Evolutionary conservation across 2,888 invertebrate genomes (phyloP).

Genomic region (Onchidella celtica): DNA sequence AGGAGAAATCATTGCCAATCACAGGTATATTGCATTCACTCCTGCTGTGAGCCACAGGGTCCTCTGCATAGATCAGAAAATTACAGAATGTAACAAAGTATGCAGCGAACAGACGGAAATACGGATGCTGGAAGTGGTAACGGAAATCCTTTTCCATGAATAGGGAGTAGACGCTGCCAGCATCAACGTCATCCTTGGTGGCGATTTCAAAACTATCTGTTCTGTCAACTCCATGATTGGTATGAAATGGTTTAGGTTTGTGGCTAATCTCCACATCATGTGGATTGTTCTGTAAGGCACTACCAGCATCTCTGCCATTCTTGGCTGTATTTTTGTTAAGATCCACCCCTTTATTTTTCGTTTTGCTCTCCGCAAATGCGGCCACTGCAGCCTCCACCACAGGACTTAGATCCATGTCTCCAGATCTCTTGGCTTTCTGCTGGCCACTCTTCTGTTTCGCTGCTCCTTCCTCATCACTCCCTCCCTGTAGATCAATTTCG

Average conservation of each 20-base stretch:
- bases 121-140: constrained; percentile 82
- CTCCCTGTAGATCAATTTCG: background rate
- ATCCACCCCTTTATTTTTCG: background rate
- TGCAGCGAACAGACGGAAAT: constrained; percentile 81
- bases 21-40: constrained; percentile 82
- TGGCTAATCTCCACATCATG: background rate
- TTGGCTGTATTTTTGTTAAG: constrained; percentile 17
- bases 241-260: background rate
- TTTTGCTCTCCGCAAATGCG: background rate
- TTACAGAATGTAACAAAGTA: constrained; percentile 82
- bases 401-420: background rate
- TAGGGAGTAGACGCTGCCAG: constrained; percentile 77
- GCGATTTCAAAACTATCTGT: constrained; percentile 50
- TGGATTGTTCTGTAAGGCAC: background rate
- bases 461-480: background rate
- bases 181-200: constrained; percentile 72
- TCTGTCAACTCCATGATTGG: background rate
- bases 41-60: constrained; percentile 82
- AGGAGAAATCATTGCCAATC: constrained; percentile 82
- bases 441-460: background rate
- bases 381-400: background rate
- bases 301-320: background rate
- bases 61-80: constrained; percentile 82
- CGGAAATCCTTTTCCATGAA: constrained; percentile 81
- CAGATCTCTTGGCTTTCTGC: background rate